Base-by-base conservation (phyloP, 2,888 invertebrate genomes). In the Hydriomena furcata region DNA sequence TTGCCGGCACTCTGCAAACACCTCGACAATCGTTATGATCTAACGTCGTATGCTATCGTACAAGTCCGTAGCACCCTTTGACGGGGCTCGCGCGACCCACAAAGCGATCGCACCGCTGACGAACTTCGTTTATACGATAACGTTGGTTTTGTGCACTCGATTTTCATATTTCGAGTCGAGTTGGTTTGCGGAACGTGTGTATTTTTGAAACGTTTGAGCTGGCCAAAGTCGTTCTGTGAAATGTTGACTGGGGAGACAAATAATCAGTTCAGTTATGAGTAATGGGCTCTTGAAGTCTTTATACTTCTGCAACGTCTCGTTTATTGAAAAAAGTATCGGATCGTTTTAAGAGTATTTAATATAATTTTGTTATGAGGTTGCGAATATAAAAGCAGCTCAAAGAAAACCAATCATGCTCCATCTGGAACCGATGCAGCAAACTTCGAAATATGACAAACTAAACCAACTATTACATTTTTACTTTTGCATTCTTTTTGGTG, bases 11-110 rank as follows among this genome's bases (percentile, higher is more conserved):
- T 65, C 60, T 61, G 70, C 68, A 71, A 78, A 74, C 73, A 76
- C 76, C 73, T 66, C 66, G 57, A 52, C 64, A 66, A 70, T 75
- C 73, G 73, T 71, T 71, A 71, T 68, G 68, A 75, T 75, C 75
- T 55, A 58, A 43, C 58, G 30, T 50, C 55, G 35, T 28, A 42
- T 42, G 7, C 36, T 32, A 28, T 47, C 46, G 40, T 50, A 49
- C 44, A 31, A 36, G 44, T 46, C 43, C 40, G 37, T 43, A 37
- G 41, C 40, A 58, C 57, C 71, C 72, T 75, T 72, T 74, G 73
- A 73, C 68, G 63, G 59, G 42, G 49, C 50, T 56, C 50, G 61
- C 63, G 57, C 46, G 52, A 52, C 56, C 55, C 64, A 64, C 65
- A 60, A 60, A 61, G 66, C 62, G 67, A 67, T 71, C 63, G 65